Base-by-base conservation (phyloP, 2,797 vertebrate genomes). In the Pipistrellus pipistrellus region DNA sequence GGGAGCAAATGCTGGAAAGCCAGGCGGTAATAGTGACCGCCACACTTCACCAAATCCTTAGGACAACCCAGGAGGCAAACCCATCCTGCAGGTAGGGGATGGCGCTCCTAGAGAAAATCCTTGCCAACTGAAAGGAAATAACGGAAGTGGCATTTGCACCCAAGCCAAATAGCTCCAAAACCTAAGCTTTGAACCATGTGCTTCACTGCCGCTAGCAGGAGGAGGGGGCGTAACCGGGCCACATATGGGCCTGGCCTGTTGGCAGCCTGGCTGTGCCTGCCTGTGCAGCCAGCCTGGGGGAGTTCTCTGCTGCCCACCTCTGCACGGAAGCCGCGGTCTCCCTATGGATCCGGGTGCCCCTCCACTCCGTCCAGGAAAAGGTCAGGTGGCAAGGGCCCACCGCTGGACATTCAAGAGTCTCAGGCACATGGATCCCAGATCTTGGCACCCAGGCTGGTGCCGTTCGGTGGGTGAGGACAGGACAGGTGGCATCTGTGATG, bases 111-210 rank as follows among this genome's bases (percentile, higher is more conserved):
- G 48, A 71, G 15, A 23, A 13, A 87, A 23, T 71, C 2, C 0
- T 86, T 91, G 8, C 73, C 81, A 73, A 20, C 41, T 92, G 44
- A 53, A 76, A n/a, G 59, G 86, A 83, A 55, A 78, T 68, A 27
- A 44, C 2, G 2, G 23, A 78, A 35, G 41, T 35, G 17, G 11
- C n/a, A 53, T 21, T 0, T 17, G 87, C 85, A 27, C 15, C 17
- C 15, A 80, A 78, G 41, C 48, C 76, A 75, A 51, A 32, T 38
- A 27, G 88, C 23, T 12, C 18, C 32, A 66, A 72, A 66, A 15
- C 38, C 62, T 23, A 66, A 62, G 9, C 57, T 87, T 62, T 88
- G 53, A 85, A 44, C 92, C 80, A 35, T 12, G 11, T 69, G 6
- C 15, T 84, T 59, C 35, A 2, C 41, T 80, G 14, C 12, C 38